A percentile compares a stretch with the other conserved stretches of the same genome.
These are phyloP conservation scores for Choloepus didactylus DNA, from an alignment of 2,797 vertebrate genomes.

Conservation along the genomic window DNA sequence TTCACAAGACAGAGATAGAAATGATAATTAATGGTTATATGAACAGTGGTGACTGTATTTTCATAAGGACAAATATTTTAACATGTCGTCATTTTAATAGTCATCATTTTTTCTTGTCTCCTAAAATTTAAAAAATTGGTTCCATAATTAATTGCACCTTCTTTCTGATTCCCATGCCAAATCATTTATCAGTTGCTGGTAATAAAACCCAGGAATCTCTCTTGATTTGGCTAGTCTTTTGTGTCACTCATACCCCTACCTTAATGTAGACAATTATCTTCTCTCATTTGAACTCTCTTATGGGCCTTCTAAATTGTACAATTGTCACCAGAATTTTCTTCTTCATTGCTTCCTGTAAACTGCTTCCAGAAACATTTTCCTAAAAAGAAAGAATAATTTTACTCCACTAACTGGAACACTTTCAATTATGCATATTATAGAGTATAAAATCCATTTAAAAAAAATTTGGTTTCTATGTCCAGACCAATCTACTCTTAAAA, in stretches of 20 bases:
- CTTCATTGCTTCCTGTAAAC: not conserved
- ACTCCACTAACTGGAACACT: not conserved
- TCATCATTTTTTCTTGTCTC: not conserved
- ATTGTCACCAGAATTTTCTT: not conserved
- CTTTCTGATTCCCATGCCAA: not conserved
- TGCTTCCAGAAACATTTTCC: not conserved
- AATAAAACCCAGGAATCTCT: slow-evolving; percentile 7
- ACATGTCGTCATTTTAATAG: not conserved
- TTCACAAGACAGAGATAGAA: not conserved
- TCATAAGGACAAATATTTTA: slow-evolving; percentile 44
- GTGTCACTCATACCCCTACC: not conserved
- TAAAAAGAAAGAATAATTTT: slow-evolving; percentile 44
- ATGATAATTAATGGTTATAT: not conserved
- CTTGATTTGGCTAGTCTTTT: not conserved
- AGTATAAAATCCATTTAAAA: not conserved
- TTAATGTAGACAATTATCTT: not conserved
- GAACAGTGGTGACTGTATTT: not conserved
- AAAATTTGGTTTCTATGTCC: not conserved
- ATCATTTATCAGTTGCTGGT: not conserved
- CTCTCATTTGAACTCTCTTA: slow-evolving; percentile 1
- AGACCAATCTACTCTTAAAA: not conserved
- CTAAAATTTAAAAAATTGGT: not conserved
- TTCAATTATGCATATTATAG: not conserved
- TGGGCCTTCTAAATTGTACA: not conserved
- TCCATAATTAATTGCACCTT: not conserved